Base-by-base conservation (phyloP, 2,888 invertebrate genomes). In the Andrena praecox region DNA sequence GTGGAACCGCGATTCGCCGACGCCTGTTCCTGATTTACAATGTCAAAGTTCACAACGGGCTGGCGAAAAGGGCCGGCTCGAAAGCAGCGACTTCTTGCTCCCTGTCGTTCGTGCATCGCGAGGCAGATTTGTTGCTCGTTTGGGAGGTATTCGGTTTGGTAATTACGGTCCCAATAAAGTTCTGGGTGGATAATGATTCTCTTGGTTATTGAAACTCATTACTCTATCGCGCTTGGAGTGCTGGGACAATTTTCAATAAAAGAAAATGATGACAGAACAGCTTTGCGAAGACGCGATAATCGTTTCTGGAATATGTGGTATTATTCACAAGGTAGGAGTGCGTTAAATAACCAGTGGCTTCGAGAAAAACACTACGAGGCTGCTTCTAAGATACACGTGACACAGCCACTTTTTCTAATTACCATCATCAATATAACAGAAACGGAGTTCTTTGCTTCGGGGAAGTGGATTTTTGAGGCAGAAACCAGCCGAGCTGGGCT, bases 1-100 rank as follows among this genome's bases (percentile, higher is more conserved):
- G 67, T n/a, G 66, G 73, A 73, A 62, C 81, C 56, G 73, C 81
- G 81, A 73, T 69, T 80, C 81, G 63, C 73, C 80, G 86, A 81
- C 86, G 84, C 79, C 84, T 74, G 76, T 59, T 66, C 24, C 80
- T 77, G 85, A 85, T 86, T 85, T 82, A 86, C 78, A 42, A 20
- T 79, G 86, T 80, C 82, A 75, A 76, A 84, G 70, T 81, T 81
- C 81, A 71, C 56, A 48, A 35, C 20, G 77, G 33, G 8, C 60
- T 67, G 62, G 69, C 60, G 68, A 68, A 70, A 74, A 54, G 20
- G 24, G 31, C 35, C 35, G 20, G 29, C 31, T 5, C 56, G 29
- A 2, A 20, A n/a, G 3, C 24, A 4, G n/a, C n/a, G 7, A 10
- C 12, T 33, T 27, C 56, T 10, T 56, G 20, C 56, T 1, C 24